Evolutionary conservation across 2,113 vertebrate genomes (phyloP), one percentile per base, ranked within the genome.

Genomic region (Gopherus evgoodei): DNA sequence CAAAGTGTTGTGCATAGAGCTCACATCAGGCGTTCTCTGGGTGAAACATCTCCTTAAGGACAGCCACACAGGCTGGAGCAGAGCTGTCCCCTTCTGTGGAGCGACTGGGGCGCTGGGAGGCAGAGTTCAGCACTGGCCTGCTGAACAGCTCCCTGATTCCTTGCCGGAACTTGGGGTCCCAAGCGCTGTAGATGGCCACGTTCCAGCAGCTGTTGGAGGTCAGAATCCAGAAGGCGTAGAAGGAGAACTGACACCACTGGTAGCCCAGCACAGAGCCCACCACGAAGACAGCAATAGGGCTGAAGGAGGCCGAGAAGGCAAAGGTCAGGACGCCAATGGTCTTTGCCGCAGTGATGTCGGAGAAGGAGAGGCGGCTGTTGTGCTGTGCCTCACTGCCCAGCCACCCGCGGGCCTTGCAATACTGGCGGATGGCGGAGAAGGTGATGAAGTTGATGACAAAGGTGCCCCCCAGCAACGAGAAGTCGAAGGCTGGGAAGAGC

Each of bases 161-260:
- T 91, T 98, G 98, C 88, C 98, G 97, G 97, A 99, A 99, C 53
- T 98, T 98, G 75, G 97, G 98, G 97, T 99, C 98, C 95, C 98
- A 95, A 79, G 98, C 96, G 19, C 98, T 98, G 97, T 99, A 99
- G 95, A 99, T 99, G 56, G 99, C 98, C n/a, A 99, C 98, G 83
- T 99, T 99, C 95, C 98, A 99, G 96, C 98, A 99, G 93, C 99
- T 99, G 97, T 99, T 99, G 83, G 98, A 98, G 31, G 98, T 97
- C 91, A 99, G 97, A 54, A 98, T 98, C 98, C 99, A 99, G 96
- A 99, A 99, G 87, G 99, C 98, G 56, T 99, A 97, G 86, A 99
- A 99, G 91, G 98, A 99, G 95, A 99, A 99, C 95, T 98, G 98
- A 96, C 98, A 99, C 98, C 99, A 99, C 49, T 96, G 97, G 93